A percentile compares a stretch with the other conserved stretches of the same genome.
phyloP scores from a whole-genome alignment of 1,140 invertebrate species.

The Drosophila tristis region DNA sequence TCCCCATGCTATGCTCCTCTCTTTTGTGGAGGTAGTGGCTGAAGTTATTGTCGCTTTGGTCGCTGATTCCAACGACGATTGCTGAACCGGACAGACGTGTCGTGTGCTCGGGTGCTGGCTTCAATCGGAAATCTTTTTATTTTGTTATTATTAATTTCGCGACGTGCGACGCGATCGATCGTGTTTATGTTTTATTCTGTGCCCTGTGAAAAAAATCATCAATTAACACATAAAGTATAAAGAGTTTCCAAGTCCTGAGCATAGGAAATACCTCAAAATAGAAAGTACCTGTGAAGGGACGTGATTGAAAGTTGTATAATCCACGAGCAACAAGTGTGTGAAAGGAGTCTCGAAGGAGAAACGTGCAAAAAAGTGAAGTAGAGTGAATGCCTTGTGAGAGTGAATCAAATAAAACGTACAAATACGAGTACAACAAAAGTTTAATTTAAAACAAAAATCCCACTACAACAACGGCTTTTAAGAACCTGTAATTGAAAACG shows the following conservation, averaged over 20 bases:
- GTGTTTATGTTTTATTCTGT: conserved; percentile 7
- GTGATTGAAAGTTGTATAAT: conserved; percentile 13
- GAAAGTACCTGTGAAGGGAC: conserved; percentile 9
- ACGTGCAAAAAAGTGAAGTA: conserved; percentile 13
- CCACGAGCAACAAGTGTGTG: background rate
- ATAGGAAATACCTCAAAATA: background rate
- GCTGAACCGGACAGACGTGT: conserved; percentile 68
- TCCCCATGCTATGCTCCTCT: conserved; percentile 28
- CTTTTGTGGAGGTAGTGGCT: conserved; percentile 33
- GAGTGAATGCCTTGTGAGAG: conserved; percentile 45
- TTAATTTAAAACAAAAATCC: conserved; percentile 3
- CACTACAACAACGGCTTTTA: conserved; percentile 15
- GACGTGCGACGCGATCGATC: conserved; percentile 18
- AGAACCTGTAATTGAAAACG: conserved; percentile 75
- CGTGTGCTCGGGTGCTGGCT: conserved; percentile 25
- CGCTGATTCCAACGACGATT: conserved; percentile 60
- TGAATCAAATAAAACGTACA: conserved; percentile 26
- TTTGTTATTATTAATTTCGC: conserved; percentile 36
- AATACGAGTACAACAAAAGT: conserved; percentile 22
- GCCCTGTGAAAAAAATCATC: background rate
- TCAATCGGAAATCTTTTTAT: conserved; percentile 19
- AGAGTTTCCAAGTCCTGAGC: background rate
- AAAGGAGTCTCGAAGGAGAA: conserved; percentile 6
- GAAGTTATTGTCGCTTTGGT: conserved; percentile 49
- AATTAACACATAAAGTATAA: conserved; percentile 1